Evolutionary conservation across 2,113 vertebrate genomes (phyloP), one percentile per base, ranked within the genome.

Genomic region (Bubo blakistoni): DNA sequence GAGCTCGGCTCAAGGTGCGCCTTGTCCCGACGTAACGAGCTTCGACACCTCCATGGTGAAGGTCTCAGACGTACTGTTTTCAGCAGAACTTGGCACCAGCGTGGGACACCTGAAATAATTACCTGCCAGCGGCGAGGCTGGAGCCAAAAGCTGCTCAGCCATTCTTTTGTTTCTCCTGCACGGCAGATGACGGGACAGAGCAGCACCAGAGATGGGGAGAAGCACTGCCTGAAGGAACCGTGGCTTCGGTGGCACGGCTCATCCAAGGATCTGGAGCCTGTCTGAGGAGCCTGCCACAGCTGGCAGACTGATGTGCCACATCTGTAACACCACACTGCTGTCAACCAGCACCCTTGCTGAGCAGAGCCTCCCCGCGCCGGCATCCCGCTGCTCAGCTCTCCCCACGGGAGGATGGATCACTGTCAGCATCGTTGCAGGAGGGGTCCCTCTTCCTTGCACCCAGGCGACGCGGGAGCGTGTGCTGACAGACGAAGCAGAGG

Each of bases 401-500:
- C 42, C 7, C n/a, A 27, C 0, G 1, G 72, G 22, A 77, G 20
- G 46, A 21, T 47, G 34, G 17, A 21, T 26, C 4, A 8, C 51
- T n/a, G 20, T 1, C 49, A 71, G 76, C 62, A 10, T 7, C 8
- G 2, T 49, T 1, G 2, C 59, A 51, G 79, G 44, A 95, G 36
- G 3, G 1, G 17, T 25, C 29, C 16, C 16, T 26, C 40, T 69
- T 58, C n/a, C 46, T 36, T 14, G 36, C 17, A 10, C 30, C 38
- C 19, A 32, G 82, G 52, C 1, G 2, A 29, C 0, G 11, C 2
- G 11, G 65, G 61, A 71, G 80, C 4, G 0, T 16, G 29, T 21
- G 59, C 67, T 62, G 84, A 15, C 20, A 61, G 90, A 59, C 2
- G 21, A 55, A 73, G 59, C 42, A 77, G 62, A 69, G 0, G 2